Conservation (phyloP, 2,888 invertebrate species). For the Ypsolopha sequella region DNA sequence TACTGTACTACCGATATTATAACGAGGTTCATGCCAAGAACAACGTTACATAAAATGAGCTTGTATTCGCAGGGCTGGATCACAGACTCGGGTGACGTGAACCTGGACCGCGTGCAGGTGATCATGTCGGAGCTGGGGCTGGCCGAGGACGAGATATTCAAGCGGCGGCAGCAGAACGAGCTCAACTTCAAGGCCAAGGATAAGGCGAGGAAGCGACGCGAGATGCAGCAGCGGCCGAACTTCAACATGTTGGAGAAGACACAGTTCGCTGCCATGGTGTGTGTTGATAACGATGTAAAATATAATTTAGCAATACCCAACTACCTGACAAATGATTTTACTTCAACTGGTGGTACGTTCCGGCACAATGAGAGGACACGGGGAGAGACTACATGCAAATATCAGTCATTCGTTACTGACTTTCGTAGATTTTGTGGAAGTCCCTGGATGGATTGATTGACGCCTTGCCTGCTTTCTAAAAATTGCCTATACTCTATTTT, state of each 20-base stretch:
- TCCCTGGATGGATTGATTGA: no score
- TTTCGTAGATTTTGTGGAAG: no score
- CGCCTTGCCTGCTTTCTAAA: no score
- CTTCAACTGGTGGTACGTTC: no score
- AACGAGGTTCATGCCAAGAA: no score
- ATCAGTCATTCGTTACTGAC: no score
- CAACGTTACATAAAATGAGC: background rate
- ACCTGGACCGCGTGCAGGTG: slow-evolving; percentile 92
- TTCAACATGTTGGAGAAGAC: slow-evolving; percentile 78
- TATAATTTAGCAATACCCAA: no score
- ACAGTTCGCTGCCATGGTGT: slow-evolving; percentile 84
- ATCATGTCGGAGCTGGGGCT: slow-evolving; percentile 95
- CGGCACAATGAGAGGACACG: no score
- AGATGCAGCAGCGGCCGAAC: slow-evolving; percentile 73
- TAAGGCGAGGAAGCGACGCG: slow-evolving; percentile 74
- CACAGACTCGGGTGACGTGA: slow-evolving; percentile 94
- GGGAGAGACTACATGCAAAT: no score
- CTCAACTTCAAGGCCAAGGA: slow-evolving; percentile 83
- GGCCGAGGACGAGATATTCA: slow-evolving; percentile 97
- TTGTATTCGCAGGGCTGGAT: slow-evolving; percentile 81
- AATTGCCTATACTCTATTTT: no score
- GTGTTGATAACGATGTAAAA: slow-evolving; percentile 12
- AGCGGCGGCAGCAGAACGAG: slow-evolving; percentile 89
- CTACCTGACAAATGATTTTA: background rate
- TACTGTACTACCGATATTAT: no score